phyloP scores from a whole-genome alignment of 2,113 vertebrate genomes.

The Erythrolamprus reginae region DNA sequence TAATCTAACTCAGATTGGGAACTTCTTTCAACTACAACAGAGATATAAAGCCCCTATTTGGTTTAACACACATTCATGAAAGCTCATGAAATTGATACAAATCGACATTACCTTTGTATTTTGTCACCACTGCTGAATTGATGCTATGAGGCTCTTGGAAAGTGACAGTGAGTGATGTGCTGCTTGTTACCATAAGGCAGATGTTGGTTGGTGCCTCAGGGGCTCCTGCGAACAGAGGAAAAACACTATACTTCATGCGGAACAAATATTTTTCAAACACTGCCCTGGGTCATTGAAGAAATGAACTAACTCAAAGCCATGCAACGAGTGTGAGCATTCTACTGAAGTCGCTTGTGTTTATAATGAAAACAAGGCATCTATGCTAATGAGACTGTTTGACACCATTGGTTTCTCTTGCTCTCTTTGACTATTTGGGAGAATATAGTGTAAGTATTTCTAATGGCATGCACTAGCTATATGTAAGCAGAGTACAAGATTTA shows the following conservation, averaged over 20 bases:
- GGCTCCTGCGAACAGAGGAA: constrained; percentile 76
- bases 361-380: constrained; percentile 59
- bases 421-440: constrained; percentile 53
- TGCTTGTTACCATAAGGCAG: constrained; percentile 86
- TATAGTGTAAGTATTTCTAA: not conserved
- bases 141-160: constrained; percentile 92
- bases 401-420: constrained; percentile 62
- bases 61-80: constrained; percentile 7
- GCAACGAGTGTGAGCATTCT: constrained; percentile 54
- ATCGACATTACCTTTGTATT: constrained; percentile 86
- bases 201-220: constrained; percentile 87
- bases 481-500: not conserved
- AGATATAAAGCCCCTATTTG: not conserved
- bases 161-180: constrained; percentile 85
- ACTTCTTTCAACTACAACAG: not conserved
- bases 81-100: constrained; percentile 31
- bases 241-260: constrained; percentile 65
- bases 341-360: constrained; percentile 60
- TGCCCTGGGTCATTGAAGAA: constrained; percentile 48
- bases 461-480: not conserved
- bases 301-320: constrained; percentile 45
- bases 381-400: constrained; percentile 52
- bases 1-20: not conserved
- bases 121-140: constrained; percentile 91
- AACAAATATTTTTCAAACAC: constrained; percentile 73